Evolutionary conservation across 2,113 vertebrate genomes (phyloP).

Genomic region (Plotosus lineatus): DNA sequence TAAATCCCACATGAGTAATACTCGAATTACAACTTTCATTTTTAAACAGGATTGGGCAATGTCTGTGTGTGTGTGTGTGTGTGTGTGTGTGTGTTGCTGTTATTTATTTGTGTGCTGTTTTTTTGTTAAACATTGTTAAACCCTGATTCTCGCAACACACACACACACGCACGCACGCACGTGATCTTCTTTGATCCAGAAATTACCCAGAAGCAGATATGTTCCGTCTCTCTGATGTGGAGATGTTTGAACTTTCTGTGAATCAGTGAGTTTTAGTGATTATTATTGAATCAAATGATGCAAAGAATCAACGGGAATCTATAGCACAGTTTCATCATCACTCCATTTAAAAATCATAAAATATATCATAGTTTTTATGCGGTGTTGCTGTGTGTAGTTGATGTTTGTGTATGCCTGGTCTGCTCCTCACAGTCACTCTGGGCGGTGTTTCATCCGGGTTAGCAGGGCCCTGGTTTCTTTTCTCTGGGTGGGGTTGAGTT

Average conservation of each 20-base stretch:
- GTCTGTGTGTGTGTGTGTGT: background rate
- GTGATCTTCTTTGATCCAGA: background rate
- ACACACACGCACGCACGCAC: too few relatives aligned
- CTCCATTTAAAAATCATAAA: background rate
- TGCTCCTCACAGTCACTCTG: background rate
- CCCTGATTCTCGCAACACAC: too few relatives aligned
- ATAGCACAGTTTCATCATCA: background rate
- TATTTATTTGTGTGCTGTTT: background rate
- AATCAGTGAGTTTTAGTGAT: background rate
- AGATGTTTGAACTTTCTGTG: background rate
- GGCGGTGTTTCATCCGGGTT: background rate
- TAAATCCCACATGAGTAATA: slow-evolving; percentile 9
- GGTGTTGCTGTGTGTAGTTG: background rate
- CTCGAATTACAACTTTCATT: slow-evolving; percentile 16
- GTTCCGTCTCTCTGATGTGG: background rate
- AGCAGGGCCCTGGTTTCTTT: background rate
- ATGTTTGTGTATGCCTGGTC: background rate
- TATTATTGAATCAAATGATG: background rate
- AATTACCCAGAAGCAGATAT: background rate
- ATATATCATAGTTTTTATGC: background rate
- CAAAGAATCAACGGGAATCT: background rate
- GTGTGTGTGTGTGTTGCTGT: background rate
- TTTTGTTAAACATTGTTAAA: too few relatives aligned
- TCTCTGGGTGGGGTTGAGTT: background rate
- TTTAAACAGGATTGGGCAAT: background rate